phyloP scores from a whole-genome alignment of 2,797 vertebrate species.

The Cyclopterus lumpus region DNA sequence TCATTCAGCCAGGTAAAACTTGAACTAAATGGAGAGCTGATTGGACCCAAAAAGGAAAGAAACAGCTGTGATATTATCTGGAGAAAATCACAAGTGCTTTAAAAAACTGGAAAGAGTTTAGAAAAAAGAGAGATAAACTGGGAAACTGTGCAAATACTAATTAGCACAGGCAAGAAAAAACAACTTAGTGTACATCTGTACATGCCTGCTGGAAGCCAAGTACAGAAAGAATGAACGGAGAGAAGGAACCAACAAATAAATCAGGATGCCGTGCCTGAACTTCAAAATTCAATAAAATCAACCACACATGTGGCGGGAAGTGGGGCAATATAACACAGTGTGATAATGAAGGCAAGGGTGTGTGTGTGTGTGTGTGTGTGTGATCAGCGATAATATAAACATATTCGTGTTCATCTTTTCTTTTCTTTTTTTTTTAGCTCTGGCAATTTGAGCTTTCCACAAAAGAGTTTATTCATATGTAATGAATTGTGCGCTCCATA shows the following conservation, averaged over 20 bases:
- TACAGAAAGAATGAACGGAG: not conserved
- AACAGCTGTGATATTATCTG: conserved; percentile 1
- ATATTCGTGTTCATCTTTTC: not conserved
- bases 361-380: not conserved
- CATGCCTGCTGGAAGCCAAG: not conserved
- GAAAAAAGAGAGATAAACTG: conserved; percentile 11
- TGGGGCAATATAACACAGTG: not conserved
- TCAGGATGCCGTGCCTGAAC: not conserved
- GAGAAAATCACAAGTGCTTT: conserved; percentile 4
- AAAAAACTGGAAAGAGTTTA: not conserved
- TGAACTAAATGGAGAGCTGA: not conserved
- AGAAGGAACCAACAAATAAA: not conserved
- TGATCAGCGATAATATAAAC: too few species aligned
- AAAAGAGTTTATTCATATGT: not conserved
- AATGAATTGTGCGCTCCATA: not conserved
- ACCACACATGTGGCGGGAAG: not conserved
- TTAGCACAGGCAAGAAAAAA: not conserved
- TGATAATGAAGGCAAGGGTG: not conserved
- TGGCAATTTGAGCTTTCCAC: not conserved
- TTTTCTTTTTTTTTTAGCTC: not conserved
- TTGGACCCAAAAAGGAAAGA: not conserved
- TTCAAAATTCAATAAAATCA: not conserved
- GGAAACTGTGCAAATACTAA: conserved; percentile 18
- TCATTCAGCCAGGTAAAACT: conserved; percentile 15
- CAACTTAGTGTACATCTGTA: not conserved